A percentile compares a stretch with the other conserved stretches of the same genome.
Evolutionary conservation across 1,140 invertebrate genomes (phyloP).

Genomic region (Leucophenga varia): DNA sequence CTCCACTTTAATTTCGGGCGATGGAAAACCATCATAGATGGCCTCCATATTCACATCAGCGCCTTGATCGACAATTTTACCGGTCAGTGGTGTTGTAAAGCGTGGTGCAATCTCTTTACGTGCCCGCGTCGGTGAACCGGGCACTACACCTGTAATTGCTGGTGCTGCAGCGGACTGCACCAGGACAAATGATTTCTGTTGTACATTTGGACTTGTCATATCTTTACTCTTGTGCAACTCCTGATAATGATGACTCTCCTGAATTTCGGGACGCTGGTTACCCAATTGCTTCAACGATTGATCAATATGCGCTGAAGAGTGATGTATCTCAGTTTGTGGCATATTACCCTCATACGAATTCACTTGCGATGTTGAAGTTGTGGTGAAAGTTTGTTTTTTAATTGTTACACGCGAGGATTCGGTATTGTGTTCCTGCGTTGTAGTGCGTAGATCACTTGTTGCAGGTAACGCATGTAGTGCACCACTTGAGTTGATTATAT

Average conservation of each 20-base stretch:
- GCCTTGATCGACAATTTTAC: conserved; percentile 76
- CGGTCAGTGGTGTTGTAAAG: conserved; percentile 69
- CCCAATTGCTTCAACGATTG: conserved; percentile 48
- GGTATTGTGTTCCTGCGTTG: conserved; percentile 50
- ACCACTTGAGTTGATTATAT: conserved; percentile 55
- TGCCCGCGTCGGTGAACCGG: conserved; percentile 57
- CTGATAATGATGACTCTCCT: conserved; percentile 50
- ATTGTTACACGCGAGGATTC: conserved; percentile 51
- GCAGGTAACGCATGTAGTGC: conserved; percentile 17
- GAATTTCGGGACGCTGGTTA: conserved; percentile 40
- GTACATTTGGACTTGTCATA: conserved; percentile 34
- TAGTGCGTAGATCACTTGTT: conserved; percentile 34
- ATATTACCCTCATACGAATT: conserved; percentile 54
- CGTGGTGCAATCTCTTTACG: conserved; percentile 66
- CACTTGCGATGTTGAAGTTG: conserved; percentile 49
- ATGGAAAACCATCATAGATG: conserved; percentile 72
- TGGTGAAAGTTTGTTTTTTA: conserved; percentile 52
- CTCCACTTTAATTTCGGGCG: conserved; percentile 72
- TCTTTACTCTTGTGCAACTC: conserved; percentile 50
- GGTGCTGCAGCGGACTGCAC: conserved; percentile 36
- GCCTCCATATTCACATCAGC: conserved; percentile 71
- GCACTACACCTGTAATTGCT: conserved; percentile 17
- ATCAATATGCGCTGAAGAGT: conserved; percentile 44
- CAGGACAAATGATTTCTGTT: conserved; percentile 45
- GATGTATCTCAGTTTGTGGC: conserved; percentile 48